Conservation (phyloP, 2,797 vertebrate genomes). For the Lagorchestes hirsutus region DNA sequence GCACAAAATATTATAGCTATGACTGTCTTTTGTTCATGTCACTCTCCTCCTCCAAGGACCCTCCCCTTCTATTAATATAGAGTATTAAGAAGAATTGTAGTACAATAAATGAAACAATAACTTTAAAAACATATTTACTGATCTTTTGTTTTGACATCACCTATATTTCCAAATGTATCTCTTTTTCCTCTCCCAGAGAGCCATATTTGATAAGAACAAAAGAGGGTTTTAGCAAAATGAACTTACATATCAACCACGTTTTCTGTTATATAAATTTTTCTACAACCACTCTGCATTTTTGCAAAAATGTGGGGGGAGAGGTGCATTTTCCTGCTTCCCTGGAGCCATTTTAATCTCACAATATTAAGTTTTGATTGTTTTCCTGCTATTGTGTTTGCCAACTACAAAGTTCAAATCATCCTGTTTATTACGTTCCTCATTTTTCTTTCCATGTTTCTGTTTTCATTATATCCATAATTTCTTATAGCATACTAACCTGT, state of each 20-base stretch:
- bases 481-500: not conserved
- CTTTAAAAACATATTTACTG: not conserved
- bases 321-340: too few species aligned
- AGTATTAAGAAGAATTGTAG: not conserved
- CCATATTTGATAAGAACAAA: not conserved
- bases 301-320: rapidly evolving
- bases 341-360: not conserved
- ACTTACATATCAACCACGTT: not conserved
- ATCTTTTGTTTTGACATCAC: not conserved
- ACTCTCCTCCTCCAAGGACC: not conserved
- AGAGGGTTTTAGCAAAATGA: not conserved
- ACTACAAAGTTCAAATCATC: not conserved
- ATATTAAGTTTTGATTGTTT: not conserved
- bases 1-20: not conserved
- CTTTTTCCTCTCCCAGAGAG: not conserved
- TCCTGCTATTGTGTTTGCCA: not conserved
- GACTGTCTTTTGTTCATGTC: too few species aligned
- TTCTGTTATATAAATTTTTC: not conserved
- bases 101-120: not conserved
- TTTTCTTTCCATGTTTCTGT: not conserved
- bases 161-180: not conserved
- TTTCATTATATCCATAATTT: not conserved
- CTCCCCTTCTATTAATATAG: not conserved
- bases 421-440: not conserved
- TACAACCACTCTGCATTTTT: not conserved